Evolutionary conservation across 2,797 vertebrate species (phyloP), one percentile per base, ranked within the genome.

Genomic region (Merluccius polli): DNA sequence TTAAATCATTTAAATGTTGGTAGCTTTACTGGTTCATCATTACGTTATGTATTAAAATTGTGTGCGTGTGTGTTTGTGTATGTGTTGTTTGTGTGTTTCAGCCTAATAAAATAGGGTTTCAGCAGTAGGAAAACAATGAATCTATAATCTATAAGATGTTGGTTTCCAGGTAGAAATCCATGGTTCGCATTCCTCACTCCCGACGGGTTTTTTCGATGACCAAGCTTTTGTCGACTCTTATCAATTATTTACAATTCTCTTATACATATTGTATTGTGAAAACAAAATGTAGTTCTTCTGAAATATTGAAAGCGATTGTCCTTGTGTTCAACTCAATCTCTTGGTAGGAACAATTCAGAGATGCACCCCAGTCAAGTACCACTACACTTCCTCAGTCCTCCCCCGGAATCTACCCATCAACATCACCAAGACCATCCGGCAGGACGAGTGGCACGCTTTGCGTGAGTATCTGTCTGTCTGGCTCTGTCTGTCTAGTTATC

Each of bases 391-490:
- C n/a, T 96, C 96, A 81, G 93, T 95, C 74, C 94, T 98, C 77
- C 96, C 96, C 44, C 90, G 94, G 81, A 96, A 98, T 87, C 85
- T 97, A 73, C 95, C 96, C 15, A 73, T 95, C 87, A 97, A 97
- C 90, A 94, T 97, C 88, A 97, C 96, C 70, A 97, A 97, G 92
- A 97, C 95, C 80, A 98, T 98, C 87, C 95, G 96, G 8, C 96
- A 97, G 90, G 96, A 98, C 16, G 96, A 98, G 86, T 97, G 96
- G 96, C 96, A 97, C 0, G 96, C 96, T 0, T 95, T 98, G 75
- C 96, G 96, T 98, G 91, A 97, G 96, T 96, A 24, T 65, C 59
- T 13, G 24, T 59, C 52, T 10, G 52, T 65, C 59, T 65, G 52
- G 1, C 52, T 59, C 52, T 59, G n/a, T 59, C 52, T n/a, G 24